These are phyloP conservation scores for Mythimna vitellina DNA, from an alignment of 2,888 invertebrate species.

Conservation along the genomic window DNA sequence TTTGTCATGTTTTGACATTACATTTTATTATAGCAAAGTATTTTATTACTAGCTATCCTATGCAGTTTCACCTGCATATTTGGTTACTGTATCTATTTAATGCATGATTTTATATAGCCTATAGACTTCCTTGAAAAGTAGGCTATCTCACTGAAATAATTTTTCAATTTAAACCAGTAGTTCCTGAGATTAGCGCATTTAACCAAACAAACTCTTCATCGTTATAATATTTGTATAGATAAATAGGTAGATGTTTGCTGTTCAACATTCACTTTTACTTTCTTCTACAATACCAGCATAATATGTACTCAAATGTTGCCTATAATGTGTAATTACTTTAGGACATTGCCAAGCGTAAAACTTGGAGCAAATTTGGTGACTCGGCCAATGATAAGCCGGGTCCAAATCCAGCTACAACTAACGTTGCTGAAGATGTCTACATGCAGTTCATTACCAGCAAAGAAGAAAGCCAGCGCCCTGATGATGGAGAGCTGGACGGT, in stretches of 20 bases:
- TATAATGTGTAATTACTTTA: conserved; percentile 65
- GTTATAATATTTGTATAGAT: too few relatives aligned
- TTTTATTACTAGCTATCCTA: background rate
- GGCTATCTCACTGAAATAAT: too few relatives aligned
- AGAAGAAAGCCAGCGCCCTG: conserved; percentile 96
- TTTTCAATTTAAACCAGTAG: too few relatives aligned
- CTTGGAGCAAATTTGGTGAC: conserved; percentile 98
- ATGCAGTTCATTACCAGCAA: conserved; percentile 98
- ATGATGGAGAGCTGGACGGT: conserved; percentile 96
- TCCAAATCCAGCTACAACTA: conserved; percentile 99
- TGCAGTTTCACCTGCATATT: too few relatives aligned
- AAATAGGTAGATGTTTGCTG: background rate
- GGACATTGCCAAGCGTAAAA: conserved; percentile 97
- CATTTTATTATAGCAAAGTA: background rate
- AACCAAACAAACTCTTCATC: too few relatives aligned
- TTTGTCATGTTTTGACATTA: background rate
- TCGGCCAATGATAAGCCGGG: conserved; percentile 98
- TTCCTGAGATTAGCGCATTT: too few relatives aligned
- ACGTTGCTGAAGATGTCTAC: conserved; percentile 98
- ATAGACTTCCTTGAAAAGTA: too few relatives aligned
- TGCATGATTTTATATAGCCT: too few relatives aligned
- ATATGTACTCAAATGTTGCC: background rate
- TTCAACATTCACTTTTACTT: background rate
- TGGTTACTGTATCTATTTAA: too few relatives aligned
- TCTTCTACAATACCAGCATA: background rate